Conservation (phyloP, 2,888 invertebrate species). For the Mimachlamys varia region DNA sequence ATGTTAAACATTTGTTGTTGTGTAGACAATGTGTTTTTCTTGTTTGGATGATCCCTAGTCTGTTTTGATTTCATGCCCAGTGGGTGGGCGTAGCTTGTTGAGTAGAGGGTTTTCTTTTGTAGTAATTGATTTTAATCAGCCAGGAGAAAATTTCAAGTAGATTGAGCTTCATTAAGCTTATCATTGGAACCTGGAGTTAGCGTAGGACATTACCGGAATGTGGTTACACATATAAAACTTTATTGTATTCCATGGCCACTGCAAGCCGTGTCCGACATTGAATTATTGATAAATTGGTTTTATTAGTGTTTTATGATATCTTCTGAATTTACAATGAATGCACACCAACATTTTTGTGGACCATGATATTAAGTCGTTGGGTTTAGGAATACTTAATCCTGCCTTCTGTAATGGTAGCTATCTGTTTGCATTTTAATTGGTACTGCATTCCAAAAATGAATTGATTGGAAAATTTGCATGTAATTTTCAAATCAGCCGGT, state of each 20-base stretch:
- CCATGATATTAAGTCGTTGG: background rate
- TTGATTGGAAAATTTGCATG: background rate
- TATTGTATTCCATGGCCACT: background rate
- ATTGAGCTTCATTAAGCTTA: background rate
- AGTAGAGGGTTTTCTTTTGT: background rate
- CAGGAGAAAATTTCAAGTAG: background rate
- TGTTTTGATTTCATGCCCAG: background rate
- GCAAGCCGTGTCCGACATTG: too few species aligned
- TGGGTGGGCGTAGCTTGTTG: background rate
- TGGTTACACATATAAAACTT: background rate
- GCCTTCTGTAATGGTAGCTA: background rate
- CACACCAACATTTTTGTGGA: background rate
- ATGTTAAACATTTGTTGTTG: background rate
- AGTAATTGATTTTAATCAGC: conserved; percentile 34
- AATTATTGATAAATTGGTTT: background rate
- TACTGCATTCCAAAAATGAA: background rate
- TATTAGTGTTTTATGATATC: background rate
- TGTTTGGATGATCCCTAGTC: background rate
- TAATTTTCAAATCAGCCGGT: background rate
- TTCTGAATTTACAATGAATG: background rate
- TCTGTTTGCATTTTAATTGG: background rate
- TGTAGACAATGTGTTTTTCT: background rate
- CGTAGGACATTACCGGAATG: background rate
- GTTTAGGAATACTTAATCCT: background rate
- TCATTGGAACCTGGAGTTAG: background rate